These are phyloP conservation scores for Tetramorium bicarinatum DNA, from an alignment of 2,888 invertebrate genomes.

Conservation along the genomic window DNA sequence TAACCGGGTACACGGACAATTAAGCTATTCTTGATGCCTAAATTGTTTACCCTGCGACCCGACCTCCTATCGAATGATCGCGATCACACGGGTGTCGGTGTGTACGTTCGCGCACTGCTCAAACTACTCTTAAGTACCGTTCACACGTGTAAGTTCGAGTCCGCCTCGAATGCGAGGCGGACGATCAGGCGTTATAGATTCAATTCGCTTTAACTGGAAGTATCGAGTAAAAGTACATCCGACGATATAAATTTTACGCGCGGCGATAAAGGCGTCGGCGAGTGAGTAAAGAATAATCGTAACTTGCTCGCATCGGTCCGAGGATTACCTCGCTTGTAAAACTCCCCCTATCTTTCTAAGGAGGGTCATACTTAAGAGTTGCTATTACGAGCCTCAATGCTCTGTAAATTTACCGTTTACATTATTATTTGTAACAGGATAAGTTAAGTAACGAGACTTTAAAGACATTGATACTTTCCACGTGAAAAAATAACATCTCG, in stretches of 20 bases:
- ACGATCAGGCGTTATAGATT: slow-evolving; percentile 10
- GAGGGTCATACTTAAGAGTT: not conserved
- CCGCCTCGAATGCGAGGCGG: not conserved
- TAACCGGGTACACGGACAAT: slow-evolving; percentile 71
- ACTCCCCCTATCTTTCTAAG: not conserved
- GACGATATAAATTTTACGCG: slow-evolving; percentile 1
- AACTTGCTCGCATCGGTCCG: not conserved
- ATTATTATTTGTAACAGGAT: slow-evolving; percentile 27
- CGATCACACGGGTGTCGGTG: slow-evolving; percentile 43
- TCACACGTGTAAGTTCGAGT: slow-evolving; percentile 7
- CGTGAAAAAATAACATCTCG: not conserved
- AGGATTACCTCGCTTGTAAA: slow-evolving; percentile 29
- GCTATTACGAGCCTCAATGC: not conserved
- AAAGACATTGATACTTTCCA: slow-evolving; percentile 5
- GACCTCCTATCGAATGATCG: slow-evolving; percentile 66
- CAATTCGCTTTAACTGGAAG: not conserved
- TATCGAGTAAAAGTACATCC: slow-evolving; percentile 15
- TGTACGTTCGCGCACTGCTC: slow-evolving; percentile 26
- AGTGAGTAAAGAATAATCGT: slow-evolving; percentile 21
- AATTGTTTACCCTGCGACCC: slow-evolving; percentile 81
- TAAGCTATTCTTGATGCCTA: slow-evolving; percentile 80
- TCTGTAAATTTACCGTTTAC: not conserved
- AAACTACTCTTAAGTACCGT: slow-evolving; percentile 50
- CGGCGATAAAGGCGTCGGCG: not conserved
- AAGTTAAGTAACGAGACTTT: slow-evolving; percentile 21